These are phyloP conservation scores for Hemiprocne comata DNA, from an alignment of 2,113 vertebrate genomes.

Conservation along the genomic window DNA sequence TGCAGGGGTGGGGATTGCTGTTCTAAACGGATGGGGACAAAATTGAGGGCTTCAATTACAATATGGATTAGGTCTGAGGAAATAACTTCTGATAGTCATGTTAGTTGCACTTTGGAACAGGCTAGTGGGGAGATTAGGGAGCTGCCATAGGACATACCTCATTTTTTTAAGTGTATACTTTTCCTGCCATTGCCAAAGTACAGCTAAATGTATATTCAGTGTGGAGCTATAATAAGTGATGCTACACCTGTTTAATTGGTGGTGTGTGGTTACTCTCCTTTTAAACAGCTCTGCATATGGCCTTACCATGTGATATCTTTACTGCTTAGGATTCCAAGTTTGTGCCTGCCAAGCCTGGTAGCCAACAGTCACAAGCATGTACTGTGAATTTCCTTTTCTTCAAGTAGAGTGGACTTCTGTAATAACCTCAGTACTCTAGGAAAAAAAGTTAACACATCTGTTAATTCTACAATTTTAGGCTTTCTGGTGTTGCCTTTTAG, in stretches of 20 bases:
- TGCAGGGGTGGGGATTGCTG: accelerated
- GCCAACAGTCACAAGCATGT: accelerated
- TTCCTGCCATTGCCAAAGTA: background rate
- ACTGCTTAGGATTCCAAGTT: background rate
- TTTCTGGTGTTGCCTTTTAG: background rate
- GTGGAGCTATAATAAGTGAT: background rate
- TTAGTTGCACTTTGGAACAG: background rate
- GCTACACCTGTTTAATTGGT: background rate
- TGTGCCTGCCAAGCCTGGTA: background rate
- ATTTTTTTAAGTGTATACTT: background rate
- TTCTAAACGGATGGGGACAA: background rate
- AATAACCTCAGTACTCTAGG: background rate
- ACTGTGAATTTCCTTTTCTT: background rate
- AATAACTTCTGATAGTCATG: accelerated
- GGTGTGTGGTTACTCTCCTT: background rate
- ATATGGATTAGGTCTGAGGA: background rate
- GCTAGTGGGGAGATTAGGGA: background rate
- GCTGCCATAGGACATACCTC: background rate
- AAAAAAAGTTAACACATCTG: accelerated
- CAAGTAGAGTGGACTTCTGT: accelerated
- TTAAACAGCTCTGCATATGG: background rate
- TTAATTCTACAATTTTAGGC: background rate
- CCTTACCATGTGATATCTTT: background rate
- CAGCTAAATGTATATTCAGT: background rate
- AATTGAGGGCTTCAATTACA: background rate